phyloP scores from a whole-genome alignment of 2,797 vertebrate species.

The Muscicapa comitata region DNA sequence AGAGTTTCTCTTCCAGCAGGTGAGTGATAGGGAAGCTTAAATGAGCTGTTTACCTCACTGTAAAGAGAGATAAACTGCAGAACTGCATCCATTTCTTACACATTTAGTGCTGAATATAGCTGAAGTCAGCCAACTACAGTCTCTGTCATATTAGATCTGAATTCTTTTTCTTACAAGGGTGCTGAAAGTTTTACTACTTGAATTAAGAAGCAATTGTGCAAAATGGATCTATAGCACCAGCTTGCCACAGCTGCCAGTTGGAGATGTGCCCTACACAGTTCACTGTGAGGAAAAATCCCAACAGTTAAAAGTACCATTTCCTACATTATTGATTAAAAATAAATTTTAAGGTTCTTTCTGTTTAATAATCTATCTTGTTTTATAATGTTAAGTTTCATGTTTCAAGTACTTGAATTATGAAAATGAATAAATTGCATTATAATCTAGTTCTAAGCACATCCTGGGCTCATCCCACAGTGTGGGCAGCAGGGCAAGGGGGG shows the following conservation, averaged over 20 bases:
- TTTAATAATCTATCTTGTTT: neutral
- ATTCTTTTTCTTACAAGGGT: neutral
- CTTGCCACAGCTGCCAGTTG: neutral
- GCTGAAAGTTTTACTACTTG: constrained; percentile 20
- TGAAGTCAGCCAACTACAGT: neutral
- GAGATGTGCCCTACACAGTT: neutral
- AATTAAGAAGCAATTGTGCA: neutral
- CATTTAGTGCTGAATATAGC: neutral
- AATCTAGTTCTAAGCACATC: neutral
- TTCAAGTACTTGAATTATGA: neutral
- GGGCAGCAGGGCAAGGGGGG: neutral
- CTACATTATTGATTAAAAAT: neutral
- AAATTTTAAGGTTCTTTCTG: neutral
- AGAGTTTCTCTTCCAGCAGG: neutral
- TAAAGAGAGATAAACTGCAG: neutral
- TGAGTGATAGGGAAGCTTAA: neutral
- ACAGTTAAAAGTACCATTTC: neutral
- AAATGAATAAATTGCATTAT: neutral
- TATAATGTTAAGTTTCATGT: neutral
- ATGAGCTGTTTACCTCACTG: neutral
- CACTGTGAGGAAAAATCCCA: neutral
- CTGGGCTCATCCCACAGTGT: neutral
- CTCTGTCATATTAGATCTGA: neutral
- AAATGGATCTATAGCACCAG: neutral
- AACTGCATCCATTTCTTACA: neutral